Evolutionary conservation across 2,113 vertebrate species (phyloP), one percentile per base, ranked within the genome.

Genomic region (Tachysurus fulvidraco): DNA sequence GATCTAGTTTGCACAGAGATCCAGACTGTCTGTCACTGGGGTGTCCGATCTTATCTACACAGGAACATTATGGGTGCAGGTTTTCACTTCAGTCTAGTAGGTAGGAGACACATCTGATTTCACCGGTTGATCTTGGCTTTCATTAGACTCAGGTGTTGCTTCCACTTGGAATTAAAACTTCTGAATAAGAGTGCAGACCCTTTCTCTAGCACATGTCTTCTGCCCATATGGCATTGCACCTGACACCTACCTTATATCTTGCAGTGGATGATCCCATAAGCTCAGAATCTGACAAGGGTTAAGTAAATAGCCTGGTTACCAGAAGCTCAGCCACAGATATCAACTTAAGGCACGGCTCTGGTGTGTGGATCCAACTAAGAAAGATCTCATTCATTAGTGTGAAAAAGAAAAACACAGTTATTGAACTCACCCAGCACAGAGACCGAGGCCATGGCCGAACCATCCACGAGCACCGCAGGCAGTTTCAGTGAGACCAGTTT

Each of bases 371-470:
- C 23, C 59, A 62, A 25, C 23, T 23, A 62, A 21, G 59, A 62
- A 62, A 21, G 59, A 62, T 62, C 16, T 57, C 16, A 19, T 17
- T 57, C 19, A 57, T 57, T 17, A 57, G 55, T 3, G 54, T 55
- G 14, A 67, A 67, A 36, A 16, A 30, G n/a, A n/a, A n/a, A 50
- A 9, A 62, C 6, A 11, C 16, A 21, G 17, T 73, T 73, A 36
- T 44, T 44, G 1, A 44, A 46, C 86, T 87, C 44, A 97, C 96
- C 96, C 57, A 96, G 86, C 4, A 96, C 95, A 83, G 96, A 96
- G 83, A 96, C 93, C 0, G 91, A 94, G 25, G 93, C 94, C 88
- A 93, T 93, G 67, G 89, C 90, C 65, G 97, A 97, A 81, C 93
- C 95, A 59, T 93, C 81, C 60, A 90, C 90, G 0, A 89, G 85